A percentile compares a stretch with the other conserved stretches of the same genome.
phyloP scores from a whole-genome alignment of 2,113 vertebrate species.

The Scolopax mira region DNA sequence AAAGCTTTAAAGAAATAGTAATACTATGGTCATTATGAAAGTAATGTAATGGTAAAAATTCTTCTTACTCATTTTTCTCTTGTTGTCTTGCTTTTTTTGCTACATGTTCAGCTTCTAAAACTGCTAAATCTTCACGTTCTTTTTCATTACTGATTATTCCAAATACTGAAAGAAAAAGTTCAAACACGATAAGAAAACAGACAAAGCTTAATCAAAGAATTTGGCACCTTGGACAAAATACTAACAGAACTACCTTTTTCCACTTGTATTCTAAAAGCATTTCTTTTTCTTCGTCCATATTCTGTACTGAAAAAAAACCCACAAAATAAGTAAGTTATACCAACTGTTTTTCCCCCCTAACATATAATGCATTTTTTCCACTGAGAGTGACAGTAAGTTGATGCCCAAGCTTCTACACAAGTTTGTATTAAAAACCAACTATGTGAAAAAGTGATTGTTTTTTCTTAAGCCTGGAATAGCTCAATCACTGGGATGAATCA shows the following conservation, averaged over 20 bases:
- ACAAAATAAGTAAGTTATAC: neutral
- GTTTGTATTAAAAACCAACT: neutral
- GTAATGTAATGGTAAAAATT: neutral
- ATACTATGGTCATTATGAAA: neutral
- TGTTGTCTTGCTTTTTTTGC: slow-evolving; percentile 83
- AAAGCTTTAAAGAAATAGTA: neutral
- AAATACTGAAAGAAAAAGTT: slow-evolving; percentile 76
- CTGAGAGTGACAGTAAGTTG: too few relatives aligned
- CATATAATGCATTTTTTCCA: too few relatives aligned
- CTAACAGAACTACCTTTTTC: slow-evolving; percentile 83
- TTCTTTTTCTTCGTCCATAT: slow-evolving; percentile 92
- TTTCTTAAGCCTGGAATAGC: neutral
- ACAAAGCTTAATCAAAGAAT: neutral
- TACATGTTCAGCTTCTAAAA: slow-evolving; percentile 82
- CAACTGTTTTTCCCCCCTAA: neutral
- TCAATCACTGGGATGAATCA: neutral
- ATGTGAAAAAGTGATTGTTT: rapidly evolving
- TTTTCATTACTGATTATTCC: slow-evolving; percentile 78
- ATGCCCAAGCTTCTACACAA: neutral
- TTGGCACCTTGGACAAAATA: neutral
- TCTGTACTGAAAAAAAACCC: slow-evolving; percentile 79
- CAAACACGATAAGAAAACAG: neutral
- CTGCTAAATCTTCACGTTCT: slow-evolving; percentile 64
- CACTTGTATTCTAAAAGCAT: slow-evolving; percentile 92
- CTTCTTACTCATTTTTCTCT: slow-evolving; percentile 76